These are phyloP conservation scores for Mesorhabditis sp. DNA, from an alignment of 2,888 invertebrate genomes.

Conservation along the genomic window DNA sequence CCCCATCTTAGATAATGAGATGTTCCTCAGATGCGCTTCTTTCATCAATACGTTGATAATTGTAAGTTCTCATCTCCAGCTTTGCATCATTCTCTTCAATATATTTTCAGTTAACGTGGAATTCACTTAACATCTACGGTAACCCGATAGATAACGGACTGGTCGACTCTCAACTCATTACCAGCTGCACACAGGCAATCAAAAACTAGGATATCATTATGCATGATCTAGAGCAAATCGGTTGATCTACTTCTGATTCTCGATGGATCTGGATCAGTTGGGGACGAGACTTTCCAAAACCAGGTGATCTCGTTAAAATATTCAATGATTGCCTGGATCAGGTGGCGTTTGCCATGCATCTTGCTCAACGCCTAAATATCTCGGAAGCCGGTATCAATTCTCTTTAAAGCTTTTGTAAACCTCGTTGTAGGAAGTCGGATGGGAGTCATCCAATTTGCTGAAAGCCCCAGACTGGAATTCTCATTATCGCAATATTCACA, in stretches of 20 bases:
- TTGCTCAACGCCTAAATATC: conserved; percentile 58
- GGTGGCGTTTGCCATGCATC: conserved; percentile 55
- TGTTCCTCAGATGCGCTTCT: background rate
- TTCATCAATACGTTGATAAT: conserved; percentile 2
- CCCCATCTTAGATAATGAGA: conserved; percentile 5
- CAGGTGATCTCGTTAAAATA: conserved; percentile 15
- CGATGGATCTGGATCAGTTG: conserved; percentile 60
- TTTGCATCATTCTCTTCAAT: background rate
- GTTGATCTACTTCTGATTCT: conserved; percentile 60
- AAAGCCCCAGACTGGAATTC: conserved; percentile 56
- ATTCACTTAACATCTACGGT: background rate
- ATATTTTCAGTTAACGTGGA: background rate
- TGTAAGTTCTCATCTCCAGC: background rate
- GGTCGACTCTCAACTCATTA: conserved; percentile 50
- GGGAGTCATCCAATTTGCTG: conserved; percentile 59
- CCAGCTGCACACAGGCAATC: conserved; percentile 1
- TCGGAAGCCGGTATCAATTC: conserved; percentile 33
- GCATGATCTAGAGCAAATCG: conserved; percentile 44
- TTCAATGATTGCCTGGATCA: conserved; percentile 10
- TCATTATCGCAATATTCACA: conserved; percentile 47
- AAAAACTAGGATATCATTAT: conserved; percentile 35
- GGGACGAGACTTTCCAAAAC: conserved; percentile 53
- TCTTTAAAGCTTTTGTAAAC: no score
- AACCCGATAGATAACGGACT: conserved; percentile 54
- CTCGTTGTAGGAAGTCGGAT: conserved; percentile 45